Base-by-base conservation (phyloP, 2,113 vertebrate genomes). In the Nycticebus coucang region DNA sequence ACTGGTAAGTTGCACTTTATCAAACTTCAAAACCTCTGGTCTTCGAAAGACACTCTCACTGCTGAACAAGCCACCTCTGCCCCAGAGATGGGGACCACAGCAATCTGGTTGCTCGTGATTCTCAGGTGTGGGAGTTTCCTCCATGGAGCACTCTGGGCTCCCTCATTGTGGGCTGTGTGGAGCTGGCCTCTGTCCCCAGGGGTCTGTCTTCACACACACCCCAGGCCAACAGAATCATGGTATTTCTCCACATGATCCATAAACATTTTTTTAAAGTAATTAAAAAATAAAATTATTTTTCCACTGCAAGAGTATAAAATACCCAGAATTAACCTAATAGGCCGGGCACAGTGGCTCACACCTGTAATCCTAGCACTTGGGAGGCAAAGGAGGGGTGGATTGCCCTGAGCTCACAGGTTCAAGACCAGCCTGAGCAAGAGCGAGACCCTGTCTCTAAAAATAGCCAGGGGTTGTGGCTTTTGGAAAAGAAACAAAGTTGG, bases 71-170 rank as follows among this genome's bases (percentile, higher is more conserved):
- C 22, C 19, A 7, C 8, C 4, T 18, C n/a, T 1, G 12, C 24
- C 13, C 18, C 21, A 19, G 68, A 2, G 22, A 26, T 80, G 2
- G n/a, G 22, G 33, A 84, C 30, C 79, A 74, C 66, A 2, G 35
- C 41, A 0, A 15, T 10, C 3, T 18, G 5, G 33, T 7, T n/a
- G 19, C 41, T 41, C 7, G 0, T 5, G 13, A 71, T 2, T 12
- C 64, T 33, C 18, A 4, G 24, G 21, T 50, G 19, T 30, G 15
- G 60, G 53, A 87, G 33, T 22, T 28, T 4, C 4, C 6, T 10
- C 28, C 35, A 18, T 5, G 14, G 50, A 21, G 14, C 50, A 10
- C 7, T n/a, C 35, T 21, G 33, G n/a, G 50, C 35, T 28, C 60
- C 50, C 50, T 78, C 60, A 6, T 12, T 59, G 35, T 6, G 59